Conservation (phyloP, 2,113 vertebrate genomes). For the Speoplatyrhinus poulsoni region DNA sequence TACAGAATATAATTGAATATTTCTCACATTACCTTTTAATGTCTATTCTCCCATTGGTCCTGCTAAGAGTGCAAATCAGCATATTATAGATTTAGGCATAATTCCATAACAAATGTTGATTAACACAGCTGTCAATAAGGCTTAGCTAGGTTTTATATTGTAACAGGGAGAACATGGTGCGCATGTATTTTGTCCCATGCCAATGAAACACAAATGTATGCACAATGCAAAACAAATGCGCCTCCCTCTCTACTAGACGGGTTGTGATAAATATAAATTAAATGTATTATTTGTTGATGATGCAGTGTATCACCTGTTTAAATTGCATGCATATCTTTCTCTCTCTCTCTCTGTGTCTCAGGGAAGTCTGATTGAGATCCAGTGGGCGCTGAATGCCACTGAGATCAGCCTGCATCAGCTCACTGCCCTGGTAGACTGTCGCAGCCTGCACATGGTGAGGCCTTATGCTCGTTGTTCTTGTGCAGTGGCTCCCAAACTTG, state of each 20-base stretch:
- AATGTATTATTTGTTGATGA: not conserved
- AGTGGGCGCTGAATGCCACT: slow-evolving; percentile 89
- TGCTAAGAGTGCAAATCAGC: no score
- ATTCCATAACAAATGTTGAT: no score
- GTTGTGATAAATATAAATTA: not conserved
- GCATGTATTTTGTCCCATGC: not conserved
- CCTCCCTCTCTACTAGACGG: no score
- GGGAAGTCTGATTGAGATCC: slow-evolving; percentile 87
- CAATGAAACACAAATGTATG: no score
- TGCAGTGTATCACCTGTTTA: not conserved
- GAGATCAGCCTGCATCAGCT: slow-evolving; percentile 95
- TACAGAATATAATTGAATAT: no score
- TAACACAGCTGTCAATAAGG: no score
- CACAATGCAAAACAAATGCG: no score
- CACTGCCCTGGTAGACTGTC: slow-evolving; percentile 96
- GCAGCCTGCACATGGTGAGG: slow-evolving; percentile 96
- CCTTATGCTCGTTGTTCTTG: not conserved
- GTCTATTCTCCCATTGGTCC: no score
- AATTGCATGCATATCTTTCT: not conserved
- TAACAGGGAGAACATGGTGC: not conserved
- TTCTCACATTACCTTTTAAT: no score
- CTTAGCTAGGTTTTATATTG: not conserved
- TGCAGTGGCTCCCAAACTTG: no score
- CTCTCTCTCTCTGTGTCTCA: slow-evolving; percentile 55
- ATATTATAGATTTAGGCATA: no score